Evolutionary conservation across 2,113 vertebrate species (phyloP), one percentile per base, ranked within the genome.

Genomic region (Turnix velox): DNA sequence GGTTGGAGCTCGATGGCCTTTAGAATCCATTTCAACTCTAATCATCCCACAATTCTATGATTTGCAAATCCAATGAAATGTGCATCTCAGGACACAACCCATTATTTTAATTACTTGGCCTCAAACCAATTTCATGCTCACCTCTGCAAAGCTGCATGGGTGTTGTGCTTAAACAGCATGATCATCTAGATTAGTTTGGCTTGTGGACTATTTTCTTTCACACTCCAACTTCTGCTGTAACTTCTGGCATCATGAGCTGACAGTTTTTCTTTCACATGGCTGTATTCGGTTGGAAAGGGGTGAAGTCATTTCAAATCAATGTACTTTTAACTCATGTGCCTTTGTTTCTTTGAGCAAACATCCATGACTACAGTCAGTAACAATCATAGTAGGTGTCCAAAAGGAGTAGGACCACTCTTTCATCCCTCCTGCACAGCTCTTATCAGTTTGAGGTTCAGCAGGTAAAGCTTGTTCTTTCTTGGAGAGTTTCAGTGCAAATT

Each of bases 331-430:
- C 22, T 69, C 35, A 61, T 33, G 20, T 23, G 9, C 19, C 15
- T n/a, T 71, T n/a, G 24, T 40, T 79, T 33, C 52, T 48, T 37
- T 22, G 40, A 31, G n/a, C 5, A 40, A 73, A 45, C 0, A 0
- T 31, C 63, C 39, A 11, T 39, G 24, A 37, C 46, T 28, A 9
- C 31, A 71, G 17, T 12, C 18, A 39, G 6, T 7, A 81, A 42
- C 2, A 25, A 68, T 9, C 31, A 33, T 2, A 1, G 18, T 0
- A 48, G 49, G 33, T 65, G 24, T 58, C 19, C 5, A 1, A 48
- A 49, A 30, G 24, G 30, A 43, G n/a, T 0, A 24, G 33, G 63
- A 45, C 19, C n/a, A 31, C 24, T 89, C 65, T 71, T 77, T 58
- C 31, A 78, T 23, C 6, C 51, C 40, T 28, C 51, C 40, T 28